Base-by-base conservation (phyloP, 2,113 vertebrate species). In the Hemiscyllium ocellatum region DNA sequence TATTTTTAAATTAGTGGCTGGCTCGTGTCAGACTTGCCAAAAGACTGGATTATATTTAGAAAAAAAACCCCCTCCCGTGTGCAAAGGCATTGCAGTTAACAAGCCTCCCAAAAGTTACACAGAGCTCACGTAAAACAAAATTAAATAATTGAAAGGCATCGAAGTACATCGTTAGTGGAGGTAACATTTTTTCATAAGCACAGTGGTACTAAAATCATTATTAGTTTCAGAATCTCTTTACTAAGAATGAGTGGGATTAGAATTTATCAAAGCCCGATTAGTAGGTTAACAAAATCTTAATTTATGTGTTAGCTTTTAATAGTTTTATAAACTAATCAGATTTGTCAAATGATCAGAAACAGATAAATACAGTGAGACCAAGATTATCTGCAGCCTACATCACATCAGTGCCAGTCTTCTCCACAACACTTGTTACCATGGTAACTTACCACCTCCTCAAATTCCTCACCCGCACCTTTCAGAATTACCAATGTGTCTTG, bases 371-470 rank as follows among this genome's bases (percentile, higher is more conserved):
- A 90, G 29, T 33, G 50, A 90, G 52, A 56, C 4, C 52, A n/a
- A 29, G 29, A 90, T 33, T 20, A 93, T 37, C 20, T 22, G 15
- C 29, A 93, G n/a, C n/a, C 33, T 66, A n/a, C 19, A 66, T 93
- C 89, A 93, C n/a, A 66, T 90, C 66, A 66, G 89, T 66, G n/a
- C 65, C 56, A 65, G 61, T 68, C 61, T 93, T 93, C 65, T 93
- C 89, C 89, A 68, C 61, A 93, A 37, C n/a, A 19, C 4, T 37
- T 47, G 19, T 42, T 66, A 0, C 61, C 2, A 2, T 66, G 17
- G 33, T 65, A 66, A 37, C 89, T 22, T n/a, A 5, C 37, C 37
- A 65, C 33, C 89, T 17, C 4, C n/a, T 91, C 29, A 65, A 65
- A 91, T 66, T 26, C 56, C 29, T n/a, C 13, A 65, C 33, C 33